Percentiles rank a stretch among this genome's conserved stretches.
Evolutionary conservation across 2,888 invertebrate genomes (phyloP).

Genomic region (Phortica magna): DNA sequence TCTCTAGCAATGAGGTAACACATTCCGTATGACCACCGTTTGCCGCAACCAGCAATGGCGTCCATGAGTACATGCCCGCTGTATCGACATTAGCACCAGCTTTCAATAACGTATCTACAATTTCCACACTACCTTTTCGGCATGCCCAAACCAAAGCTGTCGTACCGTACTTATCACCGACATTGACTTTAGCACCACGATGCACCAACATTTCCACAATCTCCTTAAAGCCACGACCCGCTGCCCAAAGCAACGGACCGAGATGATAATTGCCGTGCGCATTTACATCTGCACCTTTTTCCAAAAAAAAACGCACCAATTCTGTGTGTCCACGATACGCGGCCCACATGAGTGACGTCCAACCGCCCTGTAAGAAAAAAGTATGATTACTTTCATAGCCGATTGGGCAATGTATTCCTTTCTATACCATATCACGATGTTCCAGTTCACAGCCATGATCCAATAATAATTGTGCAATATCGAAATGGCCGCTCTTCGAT

Average conservation of each 20-base stretch:
- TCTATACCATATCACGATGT: constrained; percentile 89
- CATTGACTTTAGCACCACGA: constrained; percentile 95
- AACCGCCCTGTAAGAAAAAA: constrained; percentile 86
- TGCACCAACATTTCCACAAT: constrained; percentile 90
- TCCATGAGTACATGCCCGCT: constrained; percentile 99
- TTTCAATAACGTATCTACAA: constrained; percentile 89
- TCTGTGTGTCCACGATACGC: constrained; percentile 93
- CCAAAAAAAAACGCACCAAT: constrained; percentile 87
- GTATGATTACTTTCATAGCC: neutral
- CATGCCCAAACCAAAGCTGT: constrained; percentile 98
- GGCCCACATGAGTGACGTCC: constrained; percentile 99
- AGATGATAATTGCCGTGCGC: constrained; percentile 97
- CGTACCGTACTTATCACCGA: constrained; percentile 97
- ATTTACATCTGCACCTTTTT: constrained; percentile 94
- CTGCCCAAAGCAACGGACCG: constrained; percentile 93
- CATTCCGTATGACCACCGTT: constrained; percentile 86
- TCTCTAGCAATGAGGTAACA: constrained; percentile 87
- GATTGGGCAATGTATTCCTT: neutral
- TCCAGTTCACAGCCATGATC: constrained; percentile 92
- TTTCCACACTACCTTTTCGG: constrained; percentile 91
- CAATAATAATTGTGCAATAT: constrained; percentile 88
- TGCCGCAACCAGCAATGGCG: constrained; percentile 86
- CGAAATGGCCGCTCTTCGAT: constrained; percentile 91
- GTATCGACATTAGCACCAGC: constrained; percentile 93
- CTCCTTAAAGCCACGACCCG: constrained; percentile 92